phyloP scores from a whole-genome alignment of 2,888 invertebrate genomes.

The Eupithecia insigniata region DNA sequence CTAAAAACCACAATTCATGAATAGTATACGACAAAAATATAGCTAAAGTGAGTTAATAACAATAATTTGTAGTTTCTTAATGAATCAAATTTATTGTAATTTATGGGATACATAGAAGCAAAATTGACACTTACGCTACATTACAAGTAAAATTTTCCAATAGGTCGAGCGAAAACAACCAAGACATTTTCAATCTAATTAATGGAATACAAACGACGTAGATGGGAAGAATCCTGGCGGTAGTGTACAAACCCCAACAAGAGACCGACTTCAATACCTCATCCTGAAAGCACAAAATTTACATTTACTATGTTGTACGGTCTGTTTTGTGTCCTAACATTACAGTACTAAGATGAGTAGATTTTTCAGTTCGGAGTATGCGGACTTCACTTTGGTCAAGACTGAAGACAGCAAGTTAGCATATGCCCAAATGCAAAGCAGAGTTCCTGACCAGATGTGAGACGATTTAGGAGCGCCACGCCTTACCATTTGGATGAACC shows the following conservation, averaged over 20 bases:
- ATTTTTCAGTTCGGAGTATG: slow-evolving; percentile 49
- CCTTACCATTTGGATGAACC: slow-evolving; percentile 33
- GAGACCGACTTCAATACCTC: slow-evolving; percentile 68
- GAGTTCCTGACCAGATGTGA: slow-evolving; percentile 19
- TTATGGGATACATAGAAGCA: slow-evolving; percentile 61
- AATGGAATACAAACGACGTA: slow-evolving; percentile 45
- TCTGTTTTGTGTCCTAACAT: slow-evolving; percentile 37
- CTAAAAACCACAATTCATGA: slow-evolving; percentile 20
- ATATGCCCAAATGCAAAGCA: slow-evolving; percentile 29
- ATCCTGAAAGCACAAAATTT: slow-evolving; percentile 73
- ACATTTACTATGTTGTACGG: slow-evolving; percentile 48
- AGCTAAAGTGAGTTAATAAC: slow-evolving; percentile 34
- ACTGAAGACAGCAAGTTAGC: slow-evolving; percentile 27
- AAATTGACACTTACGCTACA: slow-evolving; percentile 69
- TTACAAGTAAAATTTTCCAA: slow-evolving; percentile 58
- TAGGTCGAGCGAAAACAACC: slow-evolving; percentile 62
- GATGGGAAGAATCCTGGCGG: slow-evolving; percentile 60
- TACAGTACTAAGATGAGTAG: slow-evolving; percentile 50
- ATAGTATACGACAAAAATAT: slow-evolving; percentile 9
- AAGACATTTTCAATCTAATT: slow-evolving; percentile 47
- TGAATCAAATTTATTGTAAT: slow-evolving; percentile 64
- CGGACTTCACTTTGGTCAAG: slow-evolving; percentile 23
- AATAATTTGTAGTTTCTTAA: slow-evolving; percentile 46
- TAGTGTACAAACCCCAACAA: slow-evolving; percentile 67
- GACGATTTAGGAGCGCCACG: slow-evolving; percentile 24